These are phyloP conservation scores for Theretra japonica DNA, from an alignment of 2,888 invertebrate species.

Conservation along the genomic window DNA sequence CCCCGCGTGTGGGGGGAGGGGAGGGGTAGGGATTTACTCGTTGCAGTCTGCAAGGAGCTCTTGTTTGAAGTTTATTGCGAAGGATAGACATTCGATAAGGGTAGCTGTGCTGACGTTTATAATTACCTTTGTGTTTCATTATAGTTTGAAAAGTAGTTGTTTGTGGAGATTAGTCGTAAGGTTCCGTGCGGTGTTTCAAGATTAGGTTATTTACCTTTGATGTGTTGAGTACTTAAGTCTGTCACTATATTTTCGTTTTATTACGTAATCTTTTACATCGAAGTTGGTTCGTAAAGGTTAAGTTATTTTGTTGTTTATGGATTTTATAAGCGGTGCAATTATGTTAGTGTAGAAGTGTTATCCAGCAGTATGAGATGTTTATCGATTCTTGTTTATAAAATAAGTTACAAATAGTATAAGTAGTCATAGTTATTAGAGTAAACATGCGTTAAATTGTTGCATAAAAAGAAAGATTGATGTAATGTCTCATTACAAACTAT, in stretches of 20 bases:
- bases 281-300: too few relatives aligned
- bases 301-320: too few relatives aligned
- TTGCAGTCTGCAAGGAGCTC: constrained; percentile 44
- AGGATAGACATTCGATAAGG: constrained; percentile 34
- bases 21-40: constrained; percentile 43
- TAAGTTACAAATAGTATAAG: too few relatives aligned
- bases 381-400: too few relatives aligned
- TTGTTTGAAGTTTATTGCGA: constrained; percentile 34
- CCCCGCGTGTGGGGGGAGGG: constrained; percentile 39
- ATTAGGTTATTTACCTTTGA: not conserved
- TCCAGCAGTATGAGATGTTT: too few relatives aligned
- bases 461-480: too few relatives aligned
- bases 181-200: not conserved
- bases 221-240: not conserved
- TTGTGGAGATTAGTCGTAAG: not conserved
- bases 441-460: too few relatives aligned
- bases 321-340: too few relatives aligned
- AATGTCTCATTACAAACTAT: too few relatives aligned
- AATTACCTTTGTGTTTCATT: constrained; percentile 11
- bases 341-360: too few relatives aligned
- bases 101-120: constrained; percentile 10
- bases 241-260: not conserved
- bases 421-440: too few relatives aligned
- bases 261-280: too few relatives aligned
- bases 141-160: not conserved